Percentiles rank a stretch among this genome's conserved stretches.
Evolutionary conservation across 2,797 vertebrate species (phyloP).

Genomic region (Pristis pectinata): DNA sequence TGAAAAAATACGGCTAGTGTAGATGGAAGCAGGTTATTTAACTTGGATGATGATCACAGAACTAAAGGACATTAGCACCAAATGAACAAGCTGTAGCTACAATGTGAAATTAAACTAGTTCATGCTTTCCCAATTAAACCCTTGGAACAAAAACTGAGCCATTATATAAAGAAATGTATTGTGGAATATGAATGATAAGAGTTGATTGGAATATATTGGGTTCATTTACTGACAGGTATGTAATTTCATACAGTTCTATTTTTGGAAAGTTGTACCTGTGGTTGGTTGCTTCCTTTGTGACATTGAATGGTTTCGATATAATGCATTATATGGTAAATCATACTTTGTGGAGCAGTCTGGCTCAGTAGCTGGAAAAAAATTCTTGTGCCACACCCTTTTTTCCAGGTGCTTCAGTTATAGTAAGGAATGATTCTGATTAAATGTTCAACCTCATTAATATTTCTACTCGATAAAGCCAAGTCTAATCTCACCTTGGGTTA

Average conservation of each 20-base stretch:
- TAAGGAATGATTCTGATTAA: neutral
- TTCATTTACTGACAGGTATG: neutral
- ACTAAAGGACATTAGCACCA: neutral
- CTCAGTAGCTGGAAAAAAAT: neutral
- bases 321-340: neutral
- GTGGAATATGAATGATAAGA: neutral
- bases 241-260: neutral
- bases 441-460: constrained; percentile 11
- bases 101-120: neutral
- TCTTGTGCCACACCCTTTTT: neutral
- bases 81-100: too few relatives aligned
- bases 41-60: neutral
- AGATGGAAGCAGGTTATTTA: neutral
- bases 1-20: neutral
- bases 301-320: neutral
- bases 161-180: constrained; percentile 4
- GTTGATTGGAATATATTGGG: neutral
- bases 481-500: neutral
- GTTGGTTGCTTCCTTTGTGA: neutral
- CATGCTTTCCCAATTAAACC: neutral
- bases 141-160: neutral
- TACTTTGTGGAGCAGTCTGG: neutral
- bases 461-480: neutral
- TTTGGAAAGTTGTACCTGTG: neutral
- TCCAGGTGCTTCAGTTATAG: neutral